Base-by-base conservation (phyloP, 2,888 invertebrate species). In the Hylaea fasciaria region DNA sequence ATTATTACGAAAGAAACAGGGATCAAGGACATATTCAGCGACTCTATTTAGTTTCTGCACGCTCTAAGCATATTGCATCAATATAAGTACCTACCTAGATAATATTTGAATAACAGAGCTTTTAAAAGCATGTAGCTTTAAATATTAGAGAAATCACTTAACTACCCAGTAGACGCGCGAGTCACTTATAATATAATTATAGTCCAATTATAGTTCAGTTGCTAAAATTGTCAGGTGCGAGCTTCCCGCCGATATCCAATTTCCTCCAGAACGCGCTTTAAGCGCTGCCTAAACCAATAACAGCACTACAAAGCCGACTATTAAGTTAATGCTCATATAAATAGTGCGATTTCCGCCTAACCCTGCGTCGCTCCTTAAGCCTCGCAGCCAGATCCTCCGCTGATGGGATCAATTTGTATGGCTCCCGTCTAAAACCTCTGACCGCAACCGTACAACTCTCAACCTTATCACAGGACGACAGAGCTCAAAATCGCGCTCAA, bases 331-430 rank as follows among this genome's bases (percentile, higher is more conserved):
- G 77, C 80, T 77, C 77, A 77, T 80, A 82, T 81, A 84, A 85
- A 83, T 82, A 82, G 80, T 79, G 78, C 76, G 80, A 83, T 84
- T 81, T 76, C 79, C 80, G 73, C 66, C 74, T 77, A 80, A 76
- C 80, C 80, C 79, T 73, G 75, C 76, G 69, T 69, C 76, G 72
- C 66, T 66, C 73, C 74, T 73, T 74, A 73, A 75, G 72, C 72
- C 70, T 68, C 72, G 71, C 70, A 71, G 70, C 71, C 69, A 71
- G 69, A 78, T 77, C 72, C 72, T 65, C 63, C 70, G 68, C 71
- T 80, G 83, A 83, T 83, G 82, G 78, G 80, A 81, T 81, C 83
- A 87, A 89, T 90, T 87, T 89, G 89, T 89, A 86, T 81, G 76
- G 86, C 83, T 84, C 79, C 81, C 77, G 76, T 76, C 78, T 69